A percentile compares a stretch with the other conserved stretches of the same genome.
Evolutionary conservation across 2,888 invertebrate species (phyloP).

Genomic region (Melieria omissa): DNA sequence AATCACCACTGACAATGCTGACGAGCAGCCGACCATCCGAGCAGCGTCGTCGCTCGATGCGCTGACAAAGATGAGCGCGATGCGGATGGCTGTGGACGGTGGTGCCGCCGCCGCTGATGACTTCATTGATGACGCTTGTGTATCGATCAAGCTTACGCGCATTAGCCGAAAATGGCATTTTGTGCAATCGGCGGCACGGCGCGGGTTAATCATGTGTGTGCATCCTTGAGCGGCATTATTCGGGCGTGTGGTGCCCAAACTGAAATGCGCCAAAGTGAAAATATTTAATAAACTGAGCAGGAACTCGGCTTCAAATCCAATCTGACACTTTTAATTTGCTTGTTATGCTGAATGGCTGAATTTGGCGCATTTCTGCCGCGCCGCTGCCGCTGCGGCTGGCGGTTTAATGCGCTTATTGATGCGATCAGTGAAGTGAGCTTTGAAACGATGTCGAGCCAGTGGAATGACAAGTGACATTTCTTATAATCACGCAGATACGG

Average conservation of each 20-base stretch:
- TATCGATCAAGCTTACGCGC: too few relatives aligned
- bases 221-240: slow-evolving; percentile 1
- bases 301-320: too few relatives aligned
- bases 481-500: neutral
- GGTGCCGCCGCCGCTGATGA: too few relatives aligned
- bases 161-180: too few relatives aligned
- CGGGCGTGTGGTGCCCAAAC: too few relatives aligned
- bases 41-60: too few relatives aligned
- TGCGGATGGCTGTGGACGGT: too few relatives aligned
- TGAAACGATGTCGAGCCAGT: slow-evolving; percentile 32
- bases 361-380: slow-evolving; percentile 51
- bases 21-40: slow-evolving; percentile 1
- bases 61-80: too few relatives aligned
- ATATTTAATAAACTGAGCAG: too few relatives aligned
- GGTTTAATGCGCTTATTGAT: slow-evolving; percentile 51
- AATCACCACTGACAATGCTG: slow-evolving; percentile 1
- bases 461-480: slow-evolving; percentile 6
- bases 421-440: slow-evolving; percentile 60
- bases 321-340: slow-evolving; percentile 47
- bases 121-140: too few relatives aligned
- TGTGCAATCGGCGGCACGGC: neutral
- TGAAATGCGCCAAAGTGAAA: too few relatives aligned
- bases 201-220: slow-evolving; percentile 21
- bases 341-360: slow-evolving; percentile 57
- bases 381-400: slow-evolving; percentile 43